Evolutionary conservation across 23 tunicate genomes (phyloP).

Genomic region (Ascidia mentula): DNA sequence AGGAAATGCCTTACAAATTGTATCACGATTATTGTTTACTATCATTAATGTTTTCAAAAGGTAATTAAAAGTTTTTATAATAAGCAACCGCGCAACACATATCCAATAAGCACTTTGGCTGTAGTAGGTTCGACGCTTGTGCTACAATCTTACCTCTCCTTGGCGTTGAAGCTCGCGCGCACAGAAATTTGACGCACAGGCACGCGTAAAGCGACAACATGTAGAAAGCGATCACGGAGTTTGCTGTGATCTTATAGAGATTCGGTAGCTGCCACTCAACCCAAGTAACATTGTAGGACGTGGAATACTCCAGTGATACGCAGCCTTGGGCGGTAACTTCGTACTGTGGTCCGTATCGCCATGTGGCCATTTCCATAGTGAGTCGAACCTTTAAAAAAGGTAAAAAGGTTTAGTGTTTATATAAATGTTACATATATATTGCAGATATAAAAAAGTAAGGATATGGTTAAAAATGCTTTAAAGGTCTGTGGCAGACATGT

Average conservation of each 20-base stretch:
- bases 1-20: too few species aligned
- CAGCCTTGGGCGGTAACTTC: not conserved
- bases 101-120: too few species aligned
- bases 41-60: too few species aligned
- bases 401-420: not conserved
- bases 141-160: too few species aligned
- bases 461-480: too few species aligned
- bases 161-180: too few species aligned
- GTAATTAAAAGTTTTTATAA: too few species aligned
- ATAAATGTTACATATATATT: not conserved
- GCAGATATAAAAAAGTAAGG: too few species aligned
- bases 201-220: not conserved
- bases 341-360: not conserved
- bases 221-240: conserved; percentile 1
- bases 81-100: too few species aligned
- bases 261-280: not conserved
- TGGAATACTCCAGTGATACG: not conserved
- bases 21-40: too few species aligned
- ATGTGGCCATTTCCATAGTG: not conserved
- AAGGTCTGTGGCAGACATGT: too few species aligned
- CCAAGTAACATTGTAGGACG: not conserved
- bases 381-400: not conserved
- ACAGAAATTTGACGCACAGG: not conserved
- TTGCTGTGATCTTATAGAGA: not conserved
- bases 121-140: too few species aligned